Percentiles rank a stretch among this genome's conserved stretches.
Conservation (phyloP, 2,888 invertebrate species). For the Philhelius pedissequus region DNA sequence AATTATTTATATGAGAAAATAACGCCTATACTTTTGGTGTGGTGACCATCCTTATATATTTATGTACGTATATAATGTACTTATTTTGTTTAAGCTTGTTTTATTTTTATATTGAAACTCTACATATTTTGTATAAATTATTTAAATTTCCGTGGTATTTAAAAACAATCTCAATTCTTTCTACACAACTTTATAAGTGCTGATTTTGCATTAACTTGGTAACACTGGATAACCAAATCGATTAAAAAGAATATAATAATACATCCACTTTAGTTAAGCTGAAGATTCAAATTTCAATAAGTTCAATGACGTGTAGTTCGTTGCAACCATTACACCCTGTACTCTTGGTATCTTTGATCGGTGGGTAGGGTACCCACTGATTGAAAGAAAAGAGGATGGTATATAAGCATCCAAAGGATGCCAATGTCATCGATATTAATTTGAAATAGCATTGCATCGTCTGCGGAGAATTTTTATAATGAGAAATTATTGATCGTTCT, state of each 20-base stretch:
- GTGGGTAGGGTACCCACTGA: background rate
- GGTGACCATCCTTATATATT: background rate
- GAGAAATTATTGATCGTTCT: constrained; percentile 47
- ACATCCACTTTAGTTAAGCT: background rate
- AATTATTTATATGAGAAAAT: constrained; percentile 57
- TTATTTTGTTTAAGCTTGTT: background rate
- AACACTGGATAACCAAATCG: background rate
- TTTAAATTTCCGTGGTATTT: too few species aligned
- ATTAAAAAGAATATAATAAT: background rate
- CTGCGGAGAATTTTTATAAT: constrained; percentile 2
- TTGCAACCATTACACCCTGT: background rate
- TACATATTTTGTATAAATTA: too few species aligned
- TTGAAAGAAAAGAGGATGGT: background rate
- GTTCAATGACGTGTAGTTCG: background rate
- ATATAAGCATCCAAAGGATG: background rate
- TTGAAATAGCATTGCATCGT: constrained; percentile 19
- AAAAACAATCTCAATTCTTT: background rate
- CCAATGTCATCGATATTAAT: constrained; percentile 49
- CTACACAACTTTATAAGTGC: background rate
- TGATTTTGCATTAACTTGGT: background rate
- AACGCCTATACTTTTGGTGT: background rate
- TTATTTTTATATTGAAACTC: background rate
- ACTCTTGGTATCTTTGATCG: background rate
- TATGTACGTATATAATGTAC: too few species aligned
- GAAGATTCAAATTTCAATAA: constrained; percentile 1